Evolutionary conservation across 53 echinoderm and acorn worm species (phyloP).

Genomic region (Actinopyga echinites): DNA sequence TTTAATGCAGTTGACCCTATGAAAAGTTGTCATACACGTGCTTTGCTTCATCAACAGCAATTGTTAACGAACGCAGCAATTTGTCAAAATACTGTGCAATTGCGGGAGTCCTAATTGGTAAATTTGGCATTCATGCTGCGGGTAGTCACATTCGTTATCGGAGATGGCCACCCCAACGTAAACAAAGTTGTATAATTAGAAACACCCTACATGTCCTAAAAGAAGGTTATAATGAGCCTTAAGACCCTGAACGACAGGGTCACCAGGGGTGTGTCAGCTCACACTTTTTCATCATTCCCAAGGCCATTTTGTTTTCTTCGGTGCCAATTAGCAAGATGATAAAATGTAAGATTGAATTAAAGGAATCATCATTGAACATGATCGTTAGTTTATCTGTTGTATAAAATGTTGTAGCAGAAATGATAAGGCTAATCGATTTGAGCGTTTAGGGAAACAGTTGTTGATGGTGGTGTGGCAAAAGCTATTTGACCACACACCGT

Average conservation of each 20-base stretch:
- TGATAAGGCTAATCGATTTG: constrained; percentile 1
- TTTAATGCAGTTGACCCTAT: neutral
- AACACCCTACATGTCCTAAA: neutral
- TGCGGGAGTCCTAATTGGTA: constrained; percentile 20
- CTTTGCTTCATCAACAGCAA: constrained; percentile 6
- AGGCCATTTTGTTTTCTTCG: constrained; percentile 9
- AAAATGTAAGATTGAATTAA: neutral
- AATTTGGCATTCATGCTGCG: constrained; percentile 22
- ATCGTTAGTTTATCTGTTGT: too few species aligned
- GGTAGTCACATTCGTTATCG: neutral
- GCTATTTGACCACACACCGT: constrained; percentile 26
- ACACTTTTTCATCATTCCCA: neutral
- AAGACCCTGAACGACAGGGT: constrained; percentile 28
- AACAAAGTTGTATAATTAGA: constrained; percentile 33
- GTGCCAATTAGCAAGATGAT: constrained; percentile 4
- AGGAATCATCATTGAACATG: too few species aligned
- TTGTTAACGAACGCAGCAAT: constrained; percentile 34
- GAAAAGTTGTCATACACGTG: constrained; percentile 13
- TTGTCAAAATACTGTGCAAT: constrained; percentile 10
- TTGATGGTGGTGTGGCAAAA: neutral
- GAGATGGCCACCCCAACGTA: neutral
- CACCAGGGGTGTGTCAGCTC: constrained; percentile 16
- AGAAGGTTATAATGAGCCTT: constrained; percentile 12
- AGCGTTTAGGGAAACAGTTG: constrained; percentile 22
- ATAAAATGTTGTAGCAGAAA: too few species aligned